A percentile compares a stretch with the other conserved stretches of the same genome.
Conservation (phyloP, 1,140 invertebrate species). For the Pectinophora gossypiella region DNA sequence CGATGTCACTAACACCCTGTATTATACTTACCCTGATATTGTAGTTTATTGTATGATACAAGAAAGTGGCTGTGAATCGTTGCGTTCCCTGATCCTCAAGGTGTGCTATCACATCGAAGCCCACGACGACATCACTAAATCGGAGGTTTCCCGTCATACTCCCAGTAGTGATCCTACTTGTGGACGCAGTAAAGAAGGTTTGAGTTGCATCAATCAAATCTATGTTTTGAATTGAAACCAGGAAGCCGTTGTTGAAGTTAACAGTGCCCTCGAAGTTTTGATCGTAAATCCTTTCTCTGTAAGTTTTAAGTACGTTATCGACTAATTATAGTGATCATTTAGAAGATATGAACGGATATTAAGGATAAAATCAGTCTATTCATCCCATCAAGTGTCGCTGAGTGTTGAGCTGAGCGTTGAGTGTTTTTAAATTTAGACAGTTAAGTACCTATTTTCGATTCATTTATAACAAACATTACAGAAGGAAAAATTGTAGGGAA, state of each 20-base stretch:
- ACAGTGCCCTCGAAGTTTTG: conserved; percentile 9
- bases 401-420: too few relatives aligned
- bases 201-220: conserved; percentile 24
- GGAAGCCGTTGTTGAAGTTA: conserved; percentile 17
- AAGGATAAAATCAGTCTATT: too few relatives aligned
- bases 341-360: too few relatives aligned
- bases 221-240: conserved; percentile 17
- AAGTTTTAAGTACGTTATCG: too few relatives aligned
- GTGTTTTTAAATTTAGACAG: too few relatives aligned
- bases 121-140: conserved; percentile 20
- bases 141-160: conserved; percentile 14
- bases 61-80: conserved; percentile 15
- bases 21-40: conserved; percentile 25
- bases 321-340: too few relatives aligned
- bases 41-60: conserved; percentile 17
- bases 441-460: too few relatives aligned
- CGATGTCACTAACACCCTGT: too few relatives aligned
- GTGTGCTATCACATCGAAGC: conserved; percentile 21
- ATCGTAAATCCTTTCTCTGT: conserved; percentile 19
- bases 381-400: too few relatives aligned
- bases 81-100: conserved; percentile 5
- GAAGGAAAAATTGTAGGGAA: too few relatives aligned
- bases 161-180: neutral
- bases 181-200: conserved; percentile 4
- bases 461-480: too few relatives aligned